A percentile compares a stretch with the other conserved stretches of the same genome.
Conservation (phyloP, 2,888 invertebrate genomes). For the Orchesellides sinensis region DNA sequence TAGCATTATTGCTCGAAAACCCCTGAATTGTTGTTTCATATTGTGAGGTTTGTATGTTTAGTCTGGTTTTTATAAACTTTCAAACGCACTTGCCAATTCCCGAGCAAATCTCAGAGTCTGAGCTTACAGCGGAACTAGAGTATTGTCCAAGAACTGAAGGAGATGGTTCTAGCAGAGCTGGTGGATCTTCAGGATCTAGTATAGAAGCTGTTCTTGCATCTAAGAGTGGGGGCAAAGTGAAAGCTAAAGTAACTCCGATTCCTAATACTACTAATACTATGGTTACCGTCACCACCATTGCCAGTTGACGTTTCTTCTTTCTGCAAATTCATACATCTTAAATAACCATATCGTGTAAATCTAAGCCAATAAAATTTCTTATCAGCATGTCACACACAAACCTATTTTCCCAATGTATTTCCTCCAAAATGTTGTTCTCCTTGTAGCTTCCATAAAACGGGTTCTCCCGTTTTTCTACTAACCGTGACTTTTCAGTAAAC, state of each 20-base stretch:
- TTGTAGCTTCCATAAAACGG: constrained; percentile 75
- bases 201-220: constrained; percentile 26
- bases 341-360: neutral
- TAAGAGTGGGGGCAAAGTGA: constrained; percentile 71
- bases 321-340: constrained; percentile 42
- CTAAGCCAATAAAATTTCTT: too few species aligned
- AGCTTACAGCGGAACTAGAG: constrained; percentile 64
- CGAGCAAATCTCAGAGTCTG: constrained; percentile 69
- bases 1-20: too few species aligned
- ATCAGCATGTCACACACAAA: too few species aligned
- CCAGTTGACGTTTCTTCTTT: constrained; percentile 72
- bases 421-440: constrained; percentile 71
- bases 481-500: constrained; percentile 74
- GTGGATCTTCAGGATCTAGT: constrained; percentile 69
- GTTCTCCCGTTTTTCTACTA: constrained; percentile 73
- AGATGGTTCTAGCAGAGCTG: constrained; percentile 62
- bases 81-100: constrained; percentile 70
- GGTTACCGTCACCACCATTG: constrained; percentile 71
- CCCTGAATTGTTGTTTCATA: too few species aligned
- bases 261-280: constrained; percentile 68
- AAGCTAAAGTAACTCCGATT: constrained; percentile 72
- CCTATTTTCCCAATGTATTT: constrained; percentile 75
- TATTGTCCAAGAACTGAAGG: constrained; percentile 68
- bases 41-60: too few species aligned
- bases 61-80: constrained; percentile 2